Conservation (phyloP, 2,888 invertebrate species). For the Heliconius aoede region DNA sequence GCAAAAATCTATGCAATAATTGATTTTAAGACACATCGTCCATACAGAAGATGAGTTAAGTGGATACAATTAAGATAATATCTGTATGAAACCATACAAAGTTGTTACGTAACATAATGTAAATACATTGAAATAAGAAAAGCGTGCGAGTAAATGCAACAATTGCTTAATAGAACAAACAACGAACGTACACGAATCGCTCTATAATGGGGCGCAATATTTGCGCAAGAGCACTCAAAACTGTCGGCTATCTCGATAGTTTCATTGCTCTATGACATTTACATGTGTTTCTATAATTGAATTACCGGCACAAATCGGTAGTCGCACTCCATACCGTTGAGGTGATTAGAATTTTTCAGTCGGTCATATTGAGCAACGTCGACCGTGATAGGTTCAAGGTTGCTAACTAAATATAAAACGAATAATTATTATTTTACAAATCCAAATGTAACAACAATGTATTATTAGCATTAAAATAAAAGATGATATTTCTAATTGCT, state of each 20-base stretch:
- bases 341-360: conserved; percentile 36
- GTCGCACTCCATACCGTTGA: conserved; percentile 50
- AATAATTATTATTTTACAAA: conserved; percentile 54
- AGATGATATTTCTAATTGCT: background rate
- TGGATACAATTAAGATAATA: conserved; percentile 44
- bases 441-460: conserved; percentile 35
- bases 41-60: conserved; percentile 24
- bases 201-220: conserved; percentile 47
- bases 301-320: conserved; percentile 70
- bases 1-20: background rate
- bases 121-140: conserved; percentile 51
- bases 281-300: conserved; percentile 75
- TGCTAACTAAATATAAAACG: conserved; percentile 54
- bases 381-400: conserved; percentile 68
- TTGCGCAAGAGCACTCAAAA: conserved; percentile 57
- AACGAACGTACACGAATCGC: conserved; percentile 49
- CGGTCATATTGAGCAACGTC: conserved; percentile 36
- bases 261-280: conserved; percentile 71
- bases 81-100: conserved; percentile 30
- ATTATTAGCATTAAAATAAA: background rate
- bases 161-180: conserved; percentile 56
- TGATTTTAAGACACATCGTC: background rate
- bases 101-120: conserved; percentile 39
- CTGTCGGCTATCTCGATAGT: conserved; percentile 52
- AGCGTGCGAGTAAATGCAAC: conserved; percentile 52